Base-by-base conservation (phyloP, 30 jellyfish, hydroid and myxozoan species). In the Pseudorhiza aurosa region DNA sequence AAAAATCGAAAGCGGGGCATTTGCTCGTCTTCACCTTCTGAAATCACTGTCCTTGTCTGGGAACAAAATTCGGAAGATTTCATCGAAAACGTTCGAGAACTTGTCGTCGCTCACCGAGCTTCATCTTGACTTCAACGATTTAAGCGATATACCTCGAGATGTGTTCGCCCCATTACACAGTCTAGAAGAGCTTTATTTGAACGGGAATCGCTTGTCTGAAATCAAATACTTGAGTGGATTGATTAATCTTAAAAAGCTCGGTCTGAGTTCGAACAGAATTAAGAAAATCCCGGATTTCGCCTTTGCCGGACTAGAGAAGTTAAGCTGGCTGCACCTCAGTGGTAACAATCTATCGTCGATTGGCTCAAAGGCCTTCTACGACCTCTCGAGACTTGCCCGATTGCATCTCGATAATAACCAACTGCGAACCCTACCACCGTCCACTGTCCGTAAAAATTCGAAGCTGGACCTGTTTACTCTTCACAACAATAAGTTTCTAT, bases 401-500 rank as follows among this genome's bases (percentile, higher is more conserved):
- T 21, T 94, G 37, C 87, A 83, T 33, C 88, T 94, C 30, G 96
- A 94, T 42, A 77, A 94, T 39, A 94, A 94, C 81, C 73, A 81
- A 1, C 39, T 94, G 42, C 29, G 44, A 55, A 77, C 95, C 10
- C 65, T 94, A 60, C 82, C 91, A 19, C 63, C 59, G 56, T n/a
- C 71, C 19, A 37, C 74, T 3, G 55, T 85, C 3, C 21, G 27
- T 2, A 59, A 79, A 6, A 94, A 76, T 72, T 39, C 72, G 10
- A 46, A 67, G 10, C 64, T 88, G 37, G 51, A 33, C 25, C 35
- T 81, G 74, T 45, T 94, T 1, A 94, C 96, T 12, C 45, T 94
- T 0, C 93, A 82, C 45, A 81, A 79, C 71, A 94, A 94, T 68
- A 95, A 94, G 17, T 81, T 87, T 18, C 76, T 46, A 5, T 94